These are phyloP conservation scores for Aphodius granarius DNA, from an alignment of 2,888 invertebrate species.

Conservation along the genomic window DNA sequence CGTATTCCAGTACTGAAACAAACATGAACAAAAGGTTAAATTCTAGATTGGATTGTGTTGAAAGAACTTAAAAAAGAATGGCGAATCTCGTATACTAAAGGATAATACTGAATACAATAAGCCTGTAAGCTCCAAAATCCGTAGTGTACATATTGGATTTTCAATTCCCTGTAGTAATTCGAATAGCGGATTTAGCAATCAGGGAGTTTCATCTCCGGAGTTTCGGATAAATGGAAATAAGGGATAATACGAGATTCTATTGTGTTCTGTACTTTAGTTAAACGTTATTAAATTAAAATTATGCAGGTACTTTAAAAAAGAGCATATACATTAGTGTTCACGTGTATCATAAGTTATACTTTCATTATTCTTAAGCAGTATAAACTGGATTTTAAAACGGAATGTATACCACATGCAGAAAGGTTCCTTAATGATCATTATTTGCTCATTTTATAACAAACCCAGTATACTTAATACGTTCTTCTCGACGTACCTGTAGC, in stretches of 20 bases:
- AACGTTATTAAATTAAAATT: no score
- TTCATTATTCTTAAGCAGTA: not conserved
- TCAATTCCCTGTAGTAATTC: not conserved
- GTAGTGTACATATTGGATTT: not conserved
- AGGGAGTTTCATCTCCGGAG: not conserved
- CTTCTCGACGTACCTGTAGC: not conserved
- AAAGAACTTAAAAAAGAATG: not conserved
- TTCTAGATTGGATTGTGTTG: not conserved
- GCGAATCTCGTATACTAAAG: not conserved
- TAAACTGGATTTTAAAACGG: not conserved
- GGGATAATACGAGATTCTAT: no score
- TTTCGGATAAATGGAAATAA: not conserved
- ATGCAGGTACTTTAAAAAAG: not conserved
- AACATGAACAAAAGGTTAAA: not conserved
- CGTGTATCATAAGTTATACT: not conserved
- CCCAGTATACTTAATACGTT: not conserved
- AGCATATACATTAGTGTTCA: not conserved
- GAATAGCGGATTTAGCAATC: not conserved
- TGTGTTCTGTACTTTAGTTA: no score
- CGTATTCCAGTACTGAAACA: slow-evolving; percentile 79
- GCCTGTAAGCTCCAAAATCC: not conserved
- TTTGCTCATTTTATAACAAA: not conserved
- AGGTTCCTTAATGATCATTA: not conserved
- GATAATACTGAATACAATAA: not conserved
- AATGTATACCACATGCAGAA: not conserved